Percentiles rank a stretch among this genome's conserved stretches.
phyloP scores from a whole-genome alignment of 2,888 invertebrate species.

The Diabrotica balteata region DNA sequence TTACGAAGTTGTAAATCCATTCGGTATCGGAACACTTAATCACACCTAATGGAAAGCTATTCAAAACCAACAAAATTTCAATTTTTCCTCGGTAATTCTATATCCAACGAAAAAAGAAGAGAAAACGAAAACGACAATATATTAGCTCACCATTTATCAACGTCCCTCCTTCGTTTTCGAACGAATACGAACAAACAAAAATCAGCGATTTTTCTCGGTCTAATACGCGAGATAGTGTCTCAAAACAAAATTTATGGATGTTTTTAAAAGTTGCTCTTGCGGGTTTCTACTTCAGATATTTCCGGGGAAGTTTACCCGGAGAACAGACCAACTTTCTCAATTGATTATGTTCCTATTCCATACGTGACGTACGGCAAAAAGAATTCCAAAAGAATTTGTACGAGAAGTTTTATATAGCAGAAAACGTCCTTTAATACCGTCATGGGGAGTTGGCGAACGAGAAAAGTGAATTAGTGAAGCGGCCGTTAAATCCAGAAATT shows the following conservation, averaged over 20 bases:
- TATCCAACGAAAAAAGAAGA: neutral
- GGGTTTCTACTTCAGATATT: constrained; percentile 34
- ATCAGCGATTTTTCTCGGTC: constrained; percentile 38
- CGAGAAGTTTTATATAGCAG: constrained; percentile 11
- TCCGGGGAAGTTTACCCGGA: constrained; percentile 12
- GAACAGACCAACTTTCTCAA: constrained; percentile 19
- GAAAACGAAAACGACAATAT: constrained; percentile 21
- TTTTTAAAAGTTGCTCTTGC: constrained; percentile 33
- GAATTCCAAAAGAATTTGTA: constrained; percentile 6
- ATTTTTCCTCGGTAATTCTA: constrained; percentile 2
- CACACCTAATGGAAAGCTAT: constrained; percentile 5
- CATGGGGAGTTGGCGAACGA: no score
- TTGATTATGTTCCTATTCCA: constrained; percentile 23
- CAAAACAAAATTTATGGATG: constrained; percentile 35
- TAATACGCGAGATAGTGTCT: constrained; percentile 36
- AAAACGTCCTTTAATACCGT: neutral
- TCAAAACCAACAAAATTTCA: constrained; percentile 8
- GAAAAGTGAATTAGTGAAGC: no score
- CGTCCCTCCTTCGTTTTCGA: constrained; percentile 20
- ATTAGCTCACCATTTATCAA: constrained; percentile 26
- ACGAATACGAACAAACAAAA: constrained; percentile 32
- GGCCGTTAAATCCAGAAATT: no score
- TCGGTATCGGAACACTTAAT: neutral
- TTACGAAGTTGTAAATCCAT: no score
- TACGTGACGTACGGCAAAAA: constrained; percentile 16